phyloP scores from a whole-genome alignment of 2,113 vertebrate genomes.

The Sula dactylatra region DNA sequence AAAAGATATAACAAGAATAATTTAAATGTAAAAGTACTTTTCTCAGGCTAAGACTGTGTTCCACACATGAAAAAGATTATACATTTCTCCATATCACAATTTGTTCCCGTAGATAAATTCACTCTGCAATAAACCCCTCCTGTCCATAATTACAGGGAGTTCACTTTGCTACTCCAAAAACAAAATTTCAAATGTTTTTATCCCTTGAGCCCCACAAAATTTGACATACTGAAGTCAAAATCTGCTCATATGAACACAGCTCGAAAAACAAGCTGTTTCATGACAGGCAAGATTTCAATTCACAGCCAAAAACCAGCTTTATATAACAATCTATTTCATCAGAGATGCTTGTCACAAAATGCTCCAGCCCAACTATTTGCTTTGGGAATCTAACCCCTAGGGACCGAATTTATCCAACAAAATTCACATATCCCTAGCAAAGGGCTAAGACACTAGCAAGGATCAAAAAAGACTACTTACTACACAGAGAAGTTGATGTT shows the following conservation, averaged over 20 bases:
- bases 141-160: background rate
- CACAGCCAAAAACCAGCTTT: constrained; percentile 22
- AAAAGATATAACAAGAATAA: background rate
- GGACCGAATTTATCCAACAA: background rate
- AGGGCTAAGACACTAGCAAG: background rate
- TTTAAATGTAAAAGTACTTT: background rate
- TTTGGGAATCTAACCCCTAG: background rate
- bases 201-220: background rate
- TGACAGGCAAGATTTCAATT: background rate
- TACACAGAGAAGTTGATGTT: background rate
- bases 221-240: background rate
- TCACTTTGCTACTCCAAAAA: background rate
- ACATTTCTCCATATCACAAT: background rate
- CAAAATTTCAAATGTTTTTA: background rate
- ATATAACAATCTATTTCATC: constrained; percentile 30
- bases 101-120: background rate
- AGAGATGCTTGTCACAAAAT: background rate
- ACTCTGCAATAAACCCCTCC: background rate
- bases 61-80: background rate
- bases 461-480: background rate
- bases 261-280: constrained; percentile 5
- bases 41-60: background rate
- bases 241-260: background rate
- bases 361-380: background rate
- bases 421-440: background rate